Conservation (phyloP, 1,140 invertebrate genomes). For the Semibalanus balanoides region DNA sequence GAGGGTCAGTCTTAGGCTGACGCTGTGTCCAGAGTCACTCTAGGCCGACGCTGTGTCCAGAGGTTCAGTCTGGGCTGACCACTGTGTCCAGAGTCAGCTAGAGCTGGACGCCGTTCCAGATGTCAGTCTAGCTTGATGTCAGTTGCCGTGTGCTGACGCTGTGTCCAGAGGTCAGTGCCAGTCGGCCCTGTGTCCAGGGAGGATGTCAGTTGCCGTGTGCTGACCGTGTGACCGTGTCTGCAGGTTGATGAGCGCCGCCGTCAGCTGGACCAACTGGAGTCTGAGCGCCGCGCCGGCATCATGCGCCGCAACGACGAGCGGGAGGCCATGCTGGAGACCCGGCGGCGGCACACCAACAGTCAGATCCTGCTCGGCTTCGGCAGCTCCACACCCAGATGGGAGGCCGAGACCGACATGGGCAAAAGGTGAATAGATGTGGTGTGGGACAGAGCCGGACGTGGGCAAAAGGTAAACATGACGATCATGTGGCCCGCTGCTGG, state of each 20-base stretch:
- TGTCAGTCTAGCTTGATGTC: too few relatives aligned
- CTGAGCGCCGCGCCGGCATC: background rate
- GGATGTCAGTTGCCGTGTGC: background rate
- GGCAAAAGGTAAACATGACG: background rate
- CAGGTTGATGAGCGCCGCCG: background rate
- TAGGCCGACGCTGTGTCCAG: too few relatives aligned
- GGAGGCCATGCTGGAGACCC: constrained; percentile 1
- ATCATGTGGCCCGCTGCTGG: too few relatives aligned
- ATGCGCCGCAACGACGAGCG: background rate
- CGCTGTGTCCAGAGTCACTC: too few relatives aligned
- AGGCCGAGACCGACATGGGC: background rate
- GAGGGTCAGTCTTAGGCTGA: too few relatives aligned
- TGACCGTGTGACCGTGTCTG: background rate
- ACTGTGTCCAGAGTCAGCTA: too few relatives aligned
- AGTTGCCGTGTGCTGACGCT: too few relatives aligned
- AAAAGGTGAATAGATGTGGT: background rate
- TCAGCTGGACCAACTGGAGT: background rate
- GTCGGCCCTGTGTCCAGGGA: too few relatives aligned
- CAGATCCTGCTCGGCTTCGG: constrained; percentile 1
- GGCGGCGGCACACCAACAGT: background rate
- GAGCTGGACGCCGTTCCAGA: too few relatives aligned
- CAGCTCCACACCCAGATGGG: background rate
- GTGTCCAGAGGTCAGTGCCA: too few relatives aligned
- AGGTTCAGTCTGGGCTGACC: too few relatives aligned
- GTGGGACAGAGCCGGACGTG: background rate